phyloP scores from a whole-genome alignment of 2,113 vertebrate species.

The Poecilia latipinna region DNA sequence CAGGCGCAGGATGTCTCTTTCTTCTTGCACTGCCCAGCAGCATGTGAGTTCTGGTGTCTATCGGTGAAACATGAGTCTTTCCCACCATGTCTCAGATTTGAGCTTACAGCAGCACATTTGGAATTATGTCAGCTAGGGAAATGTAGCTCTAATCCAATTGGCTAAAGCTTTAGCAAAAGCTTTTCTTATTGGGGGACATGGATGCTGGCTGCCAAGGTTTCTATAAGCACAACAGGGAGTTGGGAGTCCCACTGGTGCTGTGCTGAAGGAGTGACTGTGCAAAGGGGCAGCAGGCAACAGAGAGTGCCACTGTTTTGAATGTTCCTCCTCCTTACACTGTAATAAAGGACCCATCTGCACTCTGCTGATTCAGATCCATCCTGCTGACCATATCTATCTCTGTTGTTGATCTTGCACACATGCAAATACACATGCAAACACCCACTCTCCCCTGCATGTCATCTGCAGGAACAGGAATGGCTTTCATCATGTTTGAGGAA shows the following conservation, averaged over 20 bases:
- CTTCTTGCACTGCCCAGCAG: conserved; percentile 24
- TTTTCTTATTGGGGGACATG: conserved; percentile 67
- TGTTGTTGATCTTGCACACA: conserved; percentile 34
- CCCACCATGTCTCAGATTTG: conserved; percentile 61
- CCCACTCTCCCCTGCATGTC: conserved; percentile 14
- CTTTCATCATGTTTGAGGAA: conserved; percentile 57
- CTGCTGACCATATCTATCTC: conserved; percentile 39
- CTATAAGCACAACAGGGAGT: conserved; percentile 67
- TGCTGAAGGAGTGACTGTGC: conserved; percentile 53
- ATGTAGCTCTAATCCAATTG: conserved; percentile 73
- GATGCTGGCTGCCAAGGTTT: conserved; percentile 62
- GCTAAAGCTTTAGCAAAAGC: conserved; percentile 72
- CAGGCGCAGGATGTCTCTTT: conserved; percentile 21
- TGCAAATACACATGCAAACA: conserved; percentile 38
- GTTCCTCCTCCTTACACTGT: conserved; percentile 37
- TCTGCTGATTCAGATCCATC: conserved; percentile 53
- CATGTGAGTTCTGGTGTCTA: conserved; percentile 41
- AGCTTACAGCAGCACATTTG: conserved; percentile 72
- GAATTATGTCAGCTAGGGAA: conserved; percentile 62
- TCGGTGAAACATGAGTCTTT: conserved; percentile 65
- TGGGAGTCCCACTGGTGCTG: conserved; percentile 62
- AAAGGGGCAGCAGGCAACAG: conserved; percentile 43
- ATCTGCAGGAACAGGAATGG: conserved; percentile 40
- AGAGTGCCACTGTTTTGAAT: conserved; percentile 54
- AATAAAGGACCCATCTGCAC: conserved; percentile 43